Evolutionary conservation across 2,888 invertebrate species (phyloP), one percentile per base, ranked within the genome.

Genomic region (Atrina japonica): DNA sequence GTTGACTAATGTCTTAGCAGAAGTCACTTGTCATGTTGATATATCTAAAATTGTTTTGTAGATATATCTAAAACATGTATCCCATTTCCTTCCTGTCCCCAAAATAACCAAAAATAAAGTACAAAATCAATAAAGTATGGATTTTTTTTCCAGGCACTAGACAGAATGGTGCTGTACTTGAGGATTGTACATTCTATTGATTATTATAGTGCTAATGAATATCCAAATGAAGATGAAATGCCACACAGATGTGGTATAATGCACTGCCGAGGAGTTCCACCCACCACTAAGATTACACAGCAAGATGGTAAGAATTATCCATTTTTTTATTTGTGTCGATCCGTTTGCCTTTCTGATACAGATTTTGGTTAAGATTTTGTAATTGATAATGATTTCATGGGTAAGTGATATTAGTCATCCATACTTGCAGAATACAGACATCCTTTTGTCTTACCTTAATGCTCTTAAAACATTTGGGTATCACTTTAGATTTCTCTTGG

Each of bases 201-300:
- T 91, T 99, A 97, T 90, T 99, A 99, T 92, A 98, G 98, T 91
- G 97, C 97, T 88, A 97, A 97, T 88, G 99, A 99, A 89, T 99
- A 99, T 91, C 97, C 98, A 0, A 97, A 98, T 86, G 99, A 99
- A 91, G 99, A 99, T 90, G 98, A 98, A 91, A 99, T 99, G 99
- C 99, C 99, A 0, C 99, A 99, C 91, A 93, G 98, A 43, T 98
- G 99, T 91, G 99, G 99, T 11, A 97, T 99, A 81, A 96, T 99
- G 93, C 99, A 99, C 88, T 97, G 97, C 0, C 93, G 99, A 56
- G 98, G 98, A 2, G 94, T 95, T 11, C 93, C 96, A 0, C 97
- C 98, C 0, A 94, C 95, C 65, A 94, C 95, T 64, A 97, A 96
- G 92, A 88, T 91, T 60, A 89, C 90, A 9, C 88, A 89, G 55